phyloP scores from a whole-genome alignment of 1,140 invertebrate genomes.

The Adoxophyes honmai region DNA sequence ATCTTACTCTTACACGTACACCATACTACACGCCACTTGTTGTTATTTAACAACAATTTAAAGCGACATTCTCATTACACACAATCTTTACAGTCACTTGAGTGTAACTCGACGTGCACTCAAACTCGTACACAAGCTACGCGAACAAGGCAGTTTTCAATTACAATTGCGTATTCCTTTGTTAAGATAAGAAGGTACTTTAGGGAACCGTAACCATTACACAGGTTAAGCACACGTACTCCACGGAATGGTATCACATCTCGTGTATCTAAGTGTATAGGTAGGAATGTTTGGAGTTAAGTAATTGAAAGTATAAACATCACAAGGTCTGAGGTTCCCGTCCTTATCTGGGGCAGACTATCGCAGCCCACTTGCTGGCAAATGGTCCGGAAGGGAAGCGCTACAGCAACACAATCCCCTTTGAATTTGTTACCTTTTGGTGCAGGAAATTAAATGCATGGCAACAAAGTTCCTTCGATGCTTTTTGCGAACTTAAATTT shows the following conservation, averaged over 20 bases:
- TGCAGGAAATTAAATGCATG: not conserved
- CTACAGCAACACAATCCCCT: slow-evolving; percentile 55
- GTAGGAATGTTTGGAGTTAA: slow-evolving; percentile 24
- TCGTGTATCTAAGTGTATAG: not conserved
- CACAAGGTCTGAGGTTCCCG: slow-evolving; percentile 35
- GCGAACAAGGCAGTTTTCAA: slow-evolving; percentile 2
- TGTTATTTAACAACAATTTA: too few species aligned
- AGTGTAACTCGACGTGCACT: too few species aligned
- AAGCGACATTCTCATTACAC: too few species aligned
- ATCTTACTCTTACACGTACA: too few species aligned
- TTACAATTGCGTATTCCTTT: slow-evolving; percentile 7
- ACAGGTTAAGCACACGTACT: slow-evolving; percentile 11
- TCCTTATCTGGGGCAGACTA: slow-evolving; percentile 67
- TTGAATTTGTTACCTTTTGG: slow-evolving; percentile 45
- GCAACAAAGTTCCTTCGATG: too few species aligned
- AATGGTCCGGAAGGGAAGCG: slow-evolving; percentile 66
- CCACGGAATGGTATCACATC: slow-evolving; percentile 4
- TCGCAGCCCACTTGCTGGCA: slow-evolving; percentile 65
- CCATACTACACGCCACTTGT: too few species aligned
- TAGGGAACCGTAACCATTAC: not conserved
- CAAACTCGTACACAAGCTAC: too few species aligned
- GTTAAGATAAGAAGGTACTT: slow-evolving; percentile 2
- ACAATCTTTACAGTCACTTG: too few species aligned
- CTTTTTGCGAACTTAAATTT: too few species aligned
- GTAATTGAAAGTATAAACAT: slow-evolving; percentile 60